Evolutionary conservation across 92 coral and sea anemone genomes (phyloP), one percentile per base, ranked within the genome.

Genomic region (Desmophyllum pertusum): DNA sequence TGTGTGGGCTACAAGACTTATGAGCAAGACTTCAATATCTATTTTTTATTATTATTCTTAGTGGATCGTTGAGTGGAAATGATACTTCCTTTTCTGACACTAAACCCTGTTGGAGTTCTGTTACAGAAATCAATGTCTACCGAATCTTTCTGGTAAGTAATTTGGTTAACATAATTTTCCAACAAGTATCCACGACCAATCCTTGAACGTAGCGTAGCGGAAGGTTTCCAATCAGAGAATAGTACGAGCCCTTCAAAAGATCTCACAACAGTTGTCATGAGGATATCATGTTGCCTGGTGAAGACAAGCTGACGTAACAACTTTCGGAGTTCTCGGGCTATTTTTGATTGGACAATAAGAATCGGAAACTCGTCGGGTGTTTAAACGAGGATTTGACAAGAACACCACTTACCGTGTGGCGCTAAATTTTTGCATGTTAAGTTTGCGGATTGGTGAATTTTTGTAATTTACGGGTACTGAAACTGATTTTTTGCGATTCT

Each of bases 121-220:
- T 89, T 23, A 76, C 88, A 37, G 79, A 81, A 80, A 78, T 52
- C 11, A 84, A 88, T 67, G 97, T 96, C 37, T 96, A 96, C 79
- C 84, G 99, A 55, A 86, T 96, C 39, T 92, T 95, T 81, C 87
- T 96, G 91, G 99, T 96, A 79, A 88, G 98, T 76, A 10, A 23
- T 62, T 62, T 14, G 53, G 53, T 48, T 48, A 17, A 2, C 19
- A 17, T 13, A 46, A 10, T 62, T 62, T 10, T 25, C 29, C 21
- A 76, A 43, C 42, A 79, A 35, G 30, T 77, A 48, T 37, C 41
- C 15, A 6, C 13, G 43, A 21, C 2, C 1, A 3, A 53, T 53
- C 62, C 29, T 10, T n/a, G n/a, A n/a, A n/a, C n/a, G n/a, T n/a
- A n/a, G n/a, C n/a, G n/a, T n/a, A n/a, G n/a, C n/a, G n/a, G n/a